Evolutionary conservation across 2,888 invertebrate species (phyloP).

Genomic region (Chironomus tentans): DNA sequence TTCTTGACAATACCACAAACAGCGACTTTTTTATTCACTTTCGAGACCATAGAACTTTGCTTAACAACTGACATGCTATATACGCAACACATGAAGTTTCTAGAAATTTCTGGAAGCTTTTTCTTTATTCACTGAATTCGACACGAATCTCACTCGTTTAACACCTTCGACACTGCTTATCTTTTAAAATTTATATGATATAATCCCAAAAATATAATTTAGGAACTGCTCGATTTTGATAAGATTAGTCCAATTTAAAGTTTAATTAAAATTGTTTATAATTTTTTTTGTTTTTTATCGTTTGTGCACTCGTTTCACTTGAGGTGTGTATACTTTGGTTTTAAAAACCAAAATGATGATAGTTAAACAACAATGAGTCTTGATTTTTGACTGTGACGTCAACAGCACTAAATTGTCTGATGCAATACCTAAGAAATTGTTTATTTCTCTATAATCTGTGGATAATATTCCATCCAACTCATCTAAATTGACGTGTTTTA

Average conservation of each 20-base stretch:
- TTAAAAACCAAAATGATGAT: background rate
- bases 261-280: background rate
- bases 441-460: too few relatives aligned
- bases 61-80: background rate
- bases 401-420: background rate
- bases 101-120: background rate
- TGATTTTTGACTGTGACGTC: background rate
- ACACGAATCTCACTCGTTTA: background rate
- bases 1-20: background rate
- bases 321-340: background rate
- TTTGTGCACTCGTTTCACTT: background rate
- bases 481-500: too few relatives aligned
- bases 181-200: background rate
- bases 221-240: too few relatives aligned
- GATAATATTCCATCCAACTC: too few relatives aligned
- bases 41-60: background rate
- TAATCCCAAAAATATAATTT: too few relatives aligned
- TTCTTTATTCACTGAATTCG: background rate
- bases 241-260: too few relatives aligned
- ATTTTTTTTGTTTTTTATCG: background rate
- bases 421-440: background rate
- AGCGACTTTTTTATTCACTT: background rate
- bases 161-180: background rate
- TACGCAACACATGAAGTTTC: background rate
- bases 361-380: background rate